These are phyloP conservation scores for Sphaerophoria rueppellii DNA, from an alignment of 2,888 invertebrate genomes.

Conservation along the genomic window DNA sequence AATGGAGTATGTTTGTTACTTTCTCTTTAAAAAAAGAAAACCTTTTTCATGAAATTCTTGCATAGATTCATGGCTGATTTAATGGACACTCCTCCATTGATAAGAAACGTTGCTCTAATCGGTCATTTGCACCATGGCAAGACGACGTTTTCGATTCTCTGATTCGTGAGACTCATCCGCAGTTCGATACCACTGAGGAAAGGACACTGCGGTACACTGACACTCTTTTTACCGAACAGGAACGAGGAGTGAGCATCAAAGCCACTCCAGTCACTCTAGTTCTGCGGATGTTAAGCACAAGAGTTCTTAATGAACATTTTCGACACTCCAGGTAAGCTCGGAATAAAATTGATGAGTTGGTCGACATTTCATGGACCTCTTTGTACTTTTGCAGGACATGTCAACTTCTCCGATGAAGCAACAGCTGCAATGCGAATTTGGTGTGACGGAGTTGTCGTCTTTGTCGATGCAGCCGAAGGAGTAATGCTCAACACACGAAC, in stretches of 20 bases:
- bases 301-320: conserved; percentile 98
- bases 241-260: conserved; percentile 98
- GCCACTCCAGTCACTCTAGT: conserved; percentile 97
- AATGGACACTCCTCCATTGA: conserved; percentile 97
- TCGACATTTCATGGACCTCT: not conserved
- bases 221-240: conserved; percentile 97
- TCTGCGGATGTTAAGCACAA: conserved; percentile 95
- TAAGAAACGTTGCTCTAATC: conserved; percentile 96
- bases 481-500: conserved; percentile 99
- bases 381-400: conserved; percentile 87
- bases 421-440: conserved; percentile 98
- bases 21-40: not conserved
- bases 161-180: conserved; percentile 98
- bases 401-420: conserved; percentile 99
- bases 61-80: conserved; percentile 94
- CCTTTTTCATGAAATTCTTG: conserved; percentile 31
- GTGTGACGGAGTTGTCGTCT: conserved; percentile 92
- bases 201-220: conserved; percentile 96
- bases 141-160: conserved; percentile 98
- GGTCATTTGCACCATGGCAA: conserved; percentile 99
- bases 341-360: not conserved
- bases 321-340: conserved; percentile 90
- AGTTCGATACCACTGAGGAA: conserved; percentile 90
- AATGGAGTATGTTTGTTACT: conserved; percentile 89
- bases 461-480: conserved; percentile 99